Conservation (phyloP, 2,888 invertebrate genomes). For the Leptopilina syphax region DNA sequence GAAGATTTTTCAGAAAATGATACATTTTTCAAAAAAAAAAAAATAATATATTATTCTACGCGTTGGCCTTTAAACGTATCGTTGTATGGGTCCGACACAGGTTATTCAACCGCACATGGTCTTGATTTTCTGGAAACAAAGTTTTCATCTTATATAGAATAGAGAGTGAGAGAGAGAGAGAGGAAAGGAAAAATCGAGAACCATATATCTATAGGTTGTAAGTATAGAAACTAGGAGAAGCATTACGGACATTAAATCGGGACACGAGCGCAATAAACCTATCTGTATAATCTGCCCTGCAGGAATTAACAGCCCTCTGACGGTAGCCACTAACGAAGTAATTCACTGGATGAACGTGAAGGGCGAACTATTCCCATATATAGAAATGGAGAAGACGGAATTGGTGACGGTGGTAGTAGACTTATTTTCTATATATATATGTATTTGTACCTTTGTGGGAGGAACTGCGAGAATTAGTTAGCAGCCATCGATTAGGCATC, state of each 20-base stretch:
- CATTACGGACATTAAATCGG: constrained; percentile 77
- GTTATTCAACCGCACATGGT: neutral
- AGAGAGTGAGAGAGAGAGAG: too few relatives aligned
- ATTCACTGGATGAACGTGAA: constrained; percentile 76
- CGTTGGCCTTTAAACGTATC: constrained; percentile 13
- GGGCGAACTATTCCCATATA: constrained; percentile 59
- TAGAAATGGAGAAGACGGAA: constrained; percentile 54
- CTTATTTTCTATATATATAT: constrained; percentile 42
- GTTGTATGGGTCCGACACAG: neutral
- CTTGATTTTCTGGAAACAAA: constrained; percentile 26
- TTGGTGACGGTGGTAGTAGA: constrained; percentile 44
- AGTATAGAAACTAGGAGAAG: constrained; percentile 66
- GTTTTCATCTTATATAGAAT: constrained; percentile 1
- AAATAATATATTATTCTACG: constrained; percentile 5
- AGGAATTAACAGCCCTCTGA: constrained; percentile 77
- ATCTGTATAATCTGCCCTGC: constrained; percentile 77
- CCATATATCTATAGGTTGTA: neutral
- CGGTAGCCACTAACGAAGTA: constrained; percentile 77
- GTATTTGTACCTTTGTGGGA: constrained; percentile 51
- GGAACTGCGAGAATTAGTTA: constrained; percentile 74
- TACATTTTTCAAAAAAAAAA: too few relatives aligned
- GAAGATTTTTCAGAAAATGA: neutral
- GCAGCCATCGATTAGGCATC: constrained; percentile 68
- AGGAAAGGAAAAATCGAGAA: constrained; percentile 14
- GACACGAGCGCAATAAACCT: constrained; percentile 77